Evolutionary conservation across 2,888 invertebrate species (phyloP).

Genomic region (Arge pagana): DNA sequence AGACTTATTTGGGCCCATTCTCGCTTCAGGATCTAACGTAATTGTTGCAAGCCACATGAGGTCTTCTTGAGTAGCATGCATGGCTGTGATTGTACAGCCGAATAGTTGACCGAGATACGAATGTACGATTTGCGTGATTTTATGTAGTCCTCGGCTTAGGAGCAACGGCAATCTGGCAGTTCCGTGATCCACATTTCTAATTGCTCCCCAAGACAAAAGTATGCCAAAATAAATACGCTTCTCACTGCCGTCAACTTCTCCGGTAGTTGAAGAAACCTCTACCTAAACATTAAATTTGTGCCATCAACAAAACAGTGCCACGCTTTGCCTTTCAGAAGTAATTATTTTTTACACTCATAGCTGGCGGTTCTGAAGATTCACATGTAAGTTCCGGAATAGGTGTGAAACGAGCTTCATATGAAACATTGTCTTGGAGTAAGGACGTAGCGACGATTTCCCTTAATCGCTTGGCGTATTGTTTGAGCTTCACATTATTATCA

Average conservation of each 20-base stretch:
- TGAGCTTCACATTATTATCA: conserved; percentile 44
- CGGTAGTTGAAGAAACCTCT: conserved; percentile 33
- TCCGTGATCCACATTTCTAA: conserved; percentile 18
- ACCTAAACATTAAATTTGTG: conserved; percentile 30
- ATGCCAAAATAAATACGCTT: conserved; percentile 47
- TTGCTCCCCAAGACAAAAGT: conserved; percentile 47
- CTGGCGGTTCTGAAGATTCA: conserved; percentile 35
- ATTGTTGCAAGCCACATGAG: conserved; percentile 50
- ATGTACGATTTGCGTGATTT: conserved; percentile 44
- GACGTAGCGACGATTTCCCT: conserved; percentile 47
- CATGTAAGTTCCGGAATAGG: conserved; percentile 33
- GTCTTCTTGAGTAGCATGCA: conserved; percentile 43
- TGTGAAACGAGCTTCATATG: conserved; percentile 42
- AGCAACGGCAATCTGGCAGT: conserved; percentile 46
- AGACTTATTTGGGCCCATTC: conserved; percentile 8
- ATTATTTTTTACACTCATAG: conserved; percentile 38
- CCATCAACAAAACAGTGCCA: too few relatives aligned
- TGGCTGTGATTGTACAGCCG: conserved; percentile 45
- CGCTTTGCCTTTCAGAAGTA: background rate
- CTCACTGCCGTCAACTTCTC: conserved; percentile 20
- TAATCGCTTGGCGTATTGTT: conserved; percentile 49
- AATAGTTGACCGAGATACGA: conserved; percentile 46
- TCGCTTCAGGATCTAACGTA: conserved; percentile 34
- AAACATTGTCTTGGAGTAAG: conserved; percentile 43
- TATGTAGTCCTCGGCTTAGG: conserved; percentile 47